Percentiles rank a stretch among this genome's conserved stretches.
Evolutionary conservation across 2,888 invertebrate genomes (phyloP).

Genomic region (Ormyrus rosae): DNA sequence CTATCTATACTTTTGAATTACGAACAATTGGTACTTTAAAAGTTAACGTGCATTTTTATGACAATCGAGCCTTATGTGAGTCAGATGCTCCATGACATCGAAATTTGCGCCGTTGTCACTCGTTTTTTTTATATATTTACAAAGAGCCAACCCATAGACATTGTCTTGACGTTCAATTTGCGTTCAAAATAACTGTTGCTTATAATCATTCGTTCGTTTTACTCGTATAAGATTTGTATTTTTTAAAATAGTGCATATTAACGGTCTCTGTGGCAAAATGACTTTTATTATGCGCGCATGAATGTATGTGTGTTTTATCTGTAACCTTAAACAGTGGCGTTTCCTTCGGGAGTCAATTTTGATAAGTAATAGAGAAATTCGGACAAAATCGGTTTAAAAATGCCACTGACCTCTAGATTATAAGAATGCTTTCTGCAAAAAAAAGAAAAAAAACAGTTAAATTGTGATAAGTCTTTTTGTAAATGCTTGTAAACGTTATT

Average conservation of each 20-base stretch:
- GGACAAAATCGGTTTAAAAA: conserved; percentile 22
- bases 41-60: conserved; percentile 15
- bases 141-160: conserved; percentile 47
- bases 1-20: conserved; percentile 39
- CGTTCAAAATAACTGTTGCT: conserved; percentile 46
- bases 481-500: conserved; percentile 75
- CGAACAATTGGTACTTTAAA: conserved; percentile 27
- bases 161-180: conserved; percentile 25
- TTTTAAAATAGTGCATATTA: conserved; percentile 46
- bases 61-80: conserved; percentile 37
- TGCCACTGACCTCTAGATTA: conserved; percentile 36
- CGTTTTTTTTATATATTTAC: conserved; percentile 14
- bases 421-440: conserved; percentile 55
- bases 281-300: conserved; percentile 38
- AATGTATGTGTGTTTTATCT: conserved; percentile 54
- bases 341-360: conserved; percentile 47
- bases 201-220: conserved; percentile 51
- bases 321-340: conserved; percentile 52
- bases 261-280: conserved; percentile 20
- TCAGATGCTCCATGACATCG: conserved; percentile 47
- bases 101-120: conserved; percentile 29
- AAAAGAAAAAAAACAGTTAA: conserved; percentile 63
- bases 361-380: conserved; percentile 18
- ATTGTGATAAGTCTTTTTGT: conserved; percentile 76
- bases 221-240: conserved; percentile 52